phyloP scores from a whole-genome alignment of 2,797 vertebrate species.

The Coracias cyanogaster region DNA sequence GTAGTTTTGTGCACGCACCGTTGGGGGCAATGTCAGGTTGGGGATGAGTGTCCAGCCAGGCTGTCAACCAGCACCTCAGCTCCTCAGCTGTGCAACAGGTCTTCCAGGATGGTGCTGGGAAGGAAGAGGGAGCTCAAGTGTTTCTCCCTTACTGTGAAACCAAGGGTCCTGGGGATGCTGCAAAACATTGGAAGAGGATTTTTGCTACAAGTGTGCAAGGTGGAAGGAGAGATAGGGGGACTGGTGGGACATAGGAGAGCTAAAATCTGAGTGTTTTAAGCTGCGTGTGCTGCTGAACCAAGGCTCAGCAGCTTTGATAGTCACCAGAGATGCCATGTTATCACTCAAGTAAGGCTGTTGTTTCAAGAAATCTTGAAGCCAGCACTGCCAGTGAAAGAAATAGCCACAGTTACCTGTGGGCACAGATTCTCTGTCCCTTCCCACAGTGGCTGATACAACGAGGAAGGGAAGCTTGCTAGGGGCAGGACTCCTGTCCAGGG shows the following conservation, averaged over 20 bases:
- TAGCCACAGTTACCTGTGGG: not conserved
- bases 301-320: not conserved
- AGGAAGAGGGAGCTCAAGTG: not conserved
- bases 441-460: not conserved
- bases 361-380: not conserved
- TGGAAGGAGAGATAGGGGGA: not conserved
- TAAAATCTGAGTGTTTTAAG: not conserved
- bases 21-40: no score
- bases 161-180: not conserved
- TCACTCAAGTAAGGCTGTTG: not conserved
- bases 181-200: not conserved
- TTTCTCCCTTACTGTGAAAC: not conserved
- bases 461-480: not conserved
- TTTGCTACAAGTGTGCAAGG: not conserved
- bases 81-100: fast-evolving
- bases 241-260: not conserved
- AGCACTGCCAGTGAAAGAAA: not conserved
- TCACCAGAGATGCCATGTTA: not conserved
- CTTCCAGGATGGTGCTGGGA: not conserved
- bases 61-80: not conserved
- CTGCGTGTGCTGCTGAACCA: not conserved
- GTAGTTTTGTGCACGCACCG: not conserved
- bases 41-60: not conserved
- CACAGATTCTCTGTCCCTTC: not conserved
- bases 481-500: not conserved